These are phyloP conservation scores for Pteruthius melanotis DNA, from an alignment of 2,113 vertebrate species.

Conservation along the genomic window DNA sequence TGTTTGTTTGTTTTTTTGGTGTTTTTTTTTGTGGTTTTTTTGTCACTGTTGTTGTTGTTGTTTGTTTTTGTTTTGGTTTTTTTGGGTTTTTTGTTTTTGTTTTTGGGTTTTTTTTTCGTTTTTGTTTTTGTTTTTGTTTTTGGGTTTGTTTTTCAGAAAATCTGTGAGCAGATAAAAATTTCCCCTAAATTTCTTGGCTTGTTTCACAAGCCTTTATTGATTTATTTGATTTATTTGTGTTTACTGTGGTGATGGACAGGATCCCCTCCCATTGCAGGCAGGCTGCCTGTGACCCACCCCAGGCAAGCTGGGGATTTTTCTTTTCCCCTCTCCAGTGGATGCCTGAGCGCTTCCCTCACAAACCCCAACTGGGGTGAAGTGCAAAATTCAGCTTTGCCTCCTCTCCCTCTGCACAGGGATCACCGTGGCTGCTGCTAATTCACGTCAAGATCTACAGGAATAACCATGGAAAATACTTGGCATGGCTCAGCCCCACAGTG, in stretches of 20 bases:
- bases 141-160: too few relatives aligned
- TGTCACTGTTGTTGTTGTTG: too few relatives aligned
- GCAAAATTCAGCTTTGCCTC: not conserved
- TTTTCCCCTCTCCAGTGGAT: not conserved
- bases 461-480: constrained; percentile 54
- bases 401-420: not conserved
- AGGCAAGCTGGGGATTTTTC: not conserved
- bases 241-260: not conserved
- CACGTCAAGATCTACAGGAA: not conserved
- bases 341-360: not conserved
- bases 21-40: too few relatives aligned
- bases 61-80: too few relatives aligned
- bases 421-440: not conserved
- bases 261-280: not conserved
- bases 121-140: too few relatives aligned
- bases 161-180: not conserved
- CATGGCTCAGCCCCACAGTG: not conserved
- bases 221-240: not conserved
- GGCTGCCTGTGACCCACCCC: not conserved
- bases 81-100: too few relatives aligned
- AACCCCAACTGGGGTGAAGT: not conserved
- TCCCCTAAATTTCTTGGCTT: not conserved
- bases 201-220: not conserved
- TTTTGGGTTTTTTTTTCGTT: too few relatives aligned
- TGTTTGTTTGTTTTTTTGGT: too few relatives aligned